phyloP scores from a whole-genome alignment of 2,113 vertebrate species.

The Trogon melanurus region DNA sequence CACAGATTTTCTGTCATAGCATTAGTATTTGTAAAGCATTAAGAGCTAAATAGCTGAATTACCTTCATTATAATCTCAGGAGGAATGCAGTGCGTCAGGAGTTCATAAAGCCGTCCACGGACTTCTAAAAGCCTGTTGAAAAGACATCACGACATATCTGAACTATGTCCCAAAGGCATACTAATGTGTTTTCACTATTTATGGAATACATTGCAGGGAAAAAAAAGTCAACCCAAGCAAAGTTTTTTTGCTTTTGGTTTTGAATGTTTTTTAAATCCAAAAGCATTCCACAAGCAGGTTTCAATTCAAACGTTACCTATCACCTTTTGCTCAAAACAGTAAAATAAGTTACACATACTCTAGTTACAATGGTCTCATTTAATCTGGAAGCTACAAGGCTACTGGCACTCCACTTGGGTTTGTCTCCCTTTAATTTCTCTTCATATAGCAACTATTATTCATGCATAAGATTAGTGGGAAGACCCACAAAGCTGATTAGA shows the following conservation, averaged over 20 bases:
- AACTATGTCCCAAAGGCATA: neutral
- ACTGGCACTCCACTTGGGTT: neutral
- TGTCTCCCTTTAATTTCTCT: neutral
- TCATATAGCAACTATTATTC: neutral
- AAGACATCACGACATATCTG: neutral
- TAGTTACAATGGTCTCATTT: neutral
- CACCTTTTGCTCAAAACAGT: neutral
- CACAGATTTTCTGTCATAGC: neutral
- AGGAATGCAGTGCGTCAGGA: conserved; percentile 96
- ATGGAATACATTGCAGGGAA: neutral
- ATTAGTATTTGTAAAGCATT: neutral
- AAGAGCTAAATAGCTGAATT: neutral
- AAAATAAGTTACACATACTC: neutral
- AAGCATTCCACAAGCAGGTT: neutral
- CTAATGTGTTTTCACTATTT: neutral
- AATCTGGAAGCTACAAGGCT: neutral
- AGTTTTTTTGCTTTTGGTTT: neutral
- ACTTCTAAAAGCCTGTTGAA: conserved; percentile 90
- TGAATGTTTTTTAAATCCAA: neutral
- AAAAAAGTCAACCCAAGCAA: neutral
- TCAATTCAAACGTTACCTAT: neutral
- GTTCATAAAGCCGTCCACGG: conserved; percentile 92
- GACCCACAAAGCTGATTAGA: neutral
- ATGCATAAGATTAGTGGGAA: neutral
- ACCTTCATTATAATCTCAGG: conserved; percentile 98